Base-by-base conservation (phyloP, 2,113 vertebrate species). In the Hemibagrus wyckioides region DNA sequence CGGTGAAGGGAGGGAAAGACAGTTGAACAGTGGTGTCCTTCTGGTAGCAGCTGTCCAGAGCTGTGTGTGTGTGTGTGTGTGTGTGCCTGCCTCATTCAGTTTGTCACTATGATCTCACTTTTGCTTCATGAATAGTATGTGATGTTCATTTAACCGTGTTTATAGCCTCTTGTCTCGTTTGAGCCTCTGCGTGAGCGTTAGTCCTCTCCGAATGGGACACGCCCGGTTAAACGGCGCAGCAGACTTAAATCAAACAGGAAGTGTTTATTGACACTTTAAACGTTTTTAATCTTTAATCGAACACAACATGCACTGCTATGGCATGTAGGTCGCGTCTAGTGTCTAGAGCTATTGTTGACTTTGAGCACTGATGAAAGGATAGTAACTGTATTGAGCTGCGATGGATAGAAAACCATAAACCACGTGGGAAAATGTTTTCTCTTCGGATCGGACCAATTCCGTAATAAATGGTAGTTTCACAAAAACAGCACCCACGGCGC, bases 21-120 rank as follows among this genome's bases (percentile, higher is more conserved):
- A 41, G 33, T 44, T n/a, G 54, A 85, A 85, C 83, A 85, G 71
- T 85, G 83, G 48, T 39, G 50, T 39, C 71, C 54, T 85, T 73
- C 83, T 76, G 83, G 23, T 59, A 76, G 83, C 83, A 85, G 83
- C 83, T 85, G 69, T 61, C 57, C 59, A 48, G 80, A 44, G 21
- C 39, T 82, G 0, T 63, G 39, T 82, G 80, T 82, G 50, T 21
- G n/a, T 52, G 25, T 19, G n/a, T 54, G 48, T 54, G n/a, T 80
- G 76, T 52, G 44, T 52, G 48, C 17, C 15, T 7, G 25, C 19
- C 77, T 54, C 15, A 6, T 59, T 61, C 56, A 44, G 2, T 82
- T 82, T 82, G 56, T 82, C 36, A 61, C 56, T 41, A 41, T 82
- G 56, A 82, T 82, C 80, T 82, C 80, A 59, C 56, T 82, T 41